Base-by-base conservation (phyloP, 2,888 invertebrate genomes). In the Heliconius aoede region DNA sequence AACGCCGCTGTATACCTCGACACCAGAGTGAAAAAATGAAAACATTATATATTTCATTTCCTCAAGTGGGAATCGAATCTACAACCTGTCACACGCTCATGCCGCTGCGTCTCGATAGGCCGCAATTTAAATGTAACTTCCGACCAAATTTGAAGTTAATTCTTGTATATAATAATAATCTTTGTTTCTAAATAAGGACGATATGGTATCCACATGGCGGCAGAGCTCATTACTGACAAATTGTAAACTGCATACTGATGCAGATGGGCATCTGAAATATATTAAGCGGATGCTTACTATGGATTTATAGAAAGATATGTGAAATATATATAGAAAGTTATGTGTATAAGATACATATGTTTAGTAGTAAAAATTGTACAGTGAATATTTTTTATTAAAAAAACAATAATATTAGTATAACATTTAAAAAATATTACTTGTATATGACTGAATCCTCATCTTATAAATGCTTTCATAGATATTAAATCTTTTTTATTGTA, bases 191-290 rank as follows among this genome's bases (percentile, higher is more conserved):
- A 36, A 72, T 72, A 60, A 60, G 40, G 24, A 26, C 36, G 60
- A 72, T 72, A 72, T 72, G 60, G 60, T 40, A 61, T 72, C 36
- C 72, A 72, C 40, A 72, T 72, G 72, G 72, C 36, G 72, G 36
- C 30, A 24, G 30, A 55, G 30, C 32, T 69, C 55, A 32, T 69
- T 55, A 72, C 72, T 72, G 58, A 72, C 72, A 60, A 61, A 72
- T 61, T 60, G 72, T 26, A 61, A 40, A 36, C 8, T 65, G 65
- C 65, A 65, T 65, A 65, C 36, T 65, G 65, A 24, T 72, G 58
- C 58, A 61, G 36, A 72, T 72, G 58, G 32, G 40, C 60, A 40
- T 60, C 72, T 72, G 13, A 69, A 55, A 55, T 30, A 30, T 30
- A n/a, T 69, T 69, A 24, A n/a, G 7, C 69, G 69, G 55, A 69